Base-by-base conservation (phyloP, 2,797 vertebrate genomes). In the Iguana delicatissima region DNA sequence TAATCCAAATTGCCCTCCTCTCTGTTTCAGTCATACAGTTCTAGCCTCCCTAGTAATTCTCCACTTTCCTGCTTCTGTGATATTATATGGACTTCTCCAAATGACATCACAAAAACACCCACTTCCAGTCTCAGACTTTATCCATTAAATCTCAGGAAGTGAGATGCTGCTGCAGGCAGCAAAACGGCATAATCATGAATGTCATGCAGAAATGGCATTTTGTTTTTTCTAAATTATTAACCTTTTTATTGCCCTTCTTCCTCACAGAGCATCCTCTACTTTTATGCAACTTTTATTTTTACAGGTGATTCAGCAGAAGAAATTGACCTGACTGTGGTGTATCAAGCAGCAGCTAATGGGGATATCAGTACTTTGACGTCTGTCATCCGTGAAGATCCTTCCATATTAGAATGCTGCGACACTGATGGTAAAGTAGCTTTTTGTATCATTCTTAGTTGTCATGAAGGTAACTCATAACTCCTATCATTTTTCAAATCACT, bases 341-440 rank as follows among this genome's bases (percentile, higher is more conserved):
- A 98, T 92, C 98, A 98, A 92, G 98, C 98, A 80, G 98, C 98
- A 6, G 98, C 98, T 77, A 98, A 97, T 1, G 98, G 98, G 0
- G 98, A 98, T 52, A 98, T 98, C 93, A 97, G 97, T 93, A 98
- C 98, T 26, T 93, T 98, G 92, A 98, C 98, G 35, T 95, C 98
- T 1, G 97, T 98, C 90, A 98, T 98, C 92, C 96, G 97, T 46
- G 98, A 98, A 94, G 98, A 98, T 93, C 98, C 98, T 42, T 98
- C 98, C 87, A 98, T 98, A 94, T 95, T 98, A 89, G 98, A 98
- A 94, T 98, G 97, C 94, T 98, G 98, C 6, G 98, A 98, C 92
- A 95, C 96, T 1, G 98, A 98, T 95, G 98, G 98, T 98, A 97
- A 97, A 94, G 13, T 16, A 35, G 83, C 26, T 55, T 35, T 77